Evolutionary conservation across 2,888 invertebrate genomes (phyloP), one percentile per base, ranked within the genome.

Genomic region (Limnephilus rhombicus): DNA sequence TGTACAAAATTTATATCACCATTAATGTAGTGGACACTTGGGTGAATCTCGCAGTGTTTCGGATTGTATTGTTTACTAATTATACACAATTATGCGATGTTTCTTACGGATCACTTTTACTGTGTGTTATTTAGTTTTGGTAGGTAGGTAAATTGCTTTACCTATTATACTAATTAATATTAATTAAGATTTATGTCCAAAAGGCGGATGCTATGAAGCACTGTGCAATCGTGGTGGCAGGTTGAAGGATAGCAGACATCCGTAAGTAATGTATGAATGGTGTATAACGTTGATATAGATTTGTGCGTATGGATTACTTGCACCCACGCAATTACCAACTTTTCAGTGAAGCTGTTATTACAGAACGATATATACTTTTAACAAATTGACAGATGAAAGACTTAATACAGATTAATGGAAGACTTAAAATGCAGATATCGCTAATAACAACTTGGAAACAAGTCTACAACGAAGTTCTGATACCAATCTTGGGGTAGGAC

Each of bases 251-350:
- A 83, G 12, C 83, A 83, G 37, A 12, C 83, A 18, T 34, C 34
- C 83, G 83, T 34, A 29, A 29, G 45, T 87, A 49, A 49, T 87
- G 45, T 87, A 68, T 68, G 88, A 80, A 89, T 80, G 68, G 88
- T 89, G 88, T 89, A 9, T 24, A 24, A 41, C 34, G 88, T 53
- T 53, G 37, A 89, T 80, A 80, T 41, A 89, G n/a, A 89, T 89
- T 80, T 41, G 80, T 80, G 41, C 41, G 80, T 89, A 41, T 31
- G 31, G 37, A 89, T 34, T 89, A 89, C 80, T 13, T 34, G 34
- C 88, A 80, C 88, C 88, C 80, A 89, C 88, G 88, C 31, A 5
- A 18, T 34, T 37, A 41, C n/a, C 41, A 41, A 80, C 88, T 80
- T 80, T 5, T 18, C 37, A 37, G 68, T 24, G 41, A 12, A 15